phyloP scores from a whole-genome alignment of 2,888 invertebrate species.

The Galerucella nymphaeae region DNA sequence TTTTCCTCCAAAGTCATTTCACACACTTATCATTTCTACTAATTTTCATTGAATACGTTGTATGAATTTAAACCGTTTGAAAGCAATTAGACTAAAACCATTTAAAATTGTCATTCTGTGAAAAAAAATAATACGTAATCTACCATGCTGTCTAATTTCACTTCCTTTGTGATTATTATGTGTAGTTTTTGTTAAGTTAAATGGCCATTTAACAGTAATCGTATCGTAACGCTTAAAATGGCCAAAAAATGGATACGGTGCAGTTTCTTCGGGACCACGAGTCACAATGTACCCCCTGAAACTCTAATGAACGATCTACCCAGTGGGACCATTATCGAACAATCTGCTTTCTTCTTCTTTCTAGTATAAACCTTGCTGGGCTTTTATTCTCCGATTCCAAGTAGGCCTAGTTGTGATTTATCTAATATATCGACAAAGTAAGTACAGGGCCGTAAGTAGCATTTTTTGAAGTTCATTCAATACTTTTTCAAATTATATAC shows the following conservation, averaged over 20 bases:
- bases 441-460: background rate
- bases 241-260: constrained; percentile 30
- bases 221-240: constrained; percentile 37
- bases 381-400: constrained; percentile 42
- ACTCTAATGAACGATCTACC: constrained; percentile 52
- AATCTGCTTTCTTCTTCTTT: constrained; percentile 41
- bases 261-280: constrained; percentile 28
- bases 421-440: background rate
- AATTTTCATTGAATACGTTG: background rate
- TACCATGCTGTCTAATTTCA: background rate
- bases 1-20: too few relatives aligned
- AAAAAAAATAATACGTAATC: background rate
- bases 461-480: background rate
- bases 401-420: constrained; percentile 34
- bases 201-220: constrained; percentile 37
- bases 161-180: constrained; percentile 6
- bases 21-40: too few relatives aligned
- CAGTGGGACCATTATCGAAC: constrained; percentile 48
- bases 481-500: too few relatives aligned
- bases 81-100: background rate
- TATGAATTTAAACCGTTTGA: background rate
- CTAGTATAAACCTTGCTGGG: constrained; percentile 37
- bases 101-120: background rate
- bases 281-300: constrained; percentile 46
- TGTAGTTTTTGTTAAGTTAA: constrained; percentile 31